These are phyloP conservation scores for Pseudorectes ferrugineus DNA, from an alignment of 2,113 vertebrate genomes.

Conservation along the genomic window DNA sequence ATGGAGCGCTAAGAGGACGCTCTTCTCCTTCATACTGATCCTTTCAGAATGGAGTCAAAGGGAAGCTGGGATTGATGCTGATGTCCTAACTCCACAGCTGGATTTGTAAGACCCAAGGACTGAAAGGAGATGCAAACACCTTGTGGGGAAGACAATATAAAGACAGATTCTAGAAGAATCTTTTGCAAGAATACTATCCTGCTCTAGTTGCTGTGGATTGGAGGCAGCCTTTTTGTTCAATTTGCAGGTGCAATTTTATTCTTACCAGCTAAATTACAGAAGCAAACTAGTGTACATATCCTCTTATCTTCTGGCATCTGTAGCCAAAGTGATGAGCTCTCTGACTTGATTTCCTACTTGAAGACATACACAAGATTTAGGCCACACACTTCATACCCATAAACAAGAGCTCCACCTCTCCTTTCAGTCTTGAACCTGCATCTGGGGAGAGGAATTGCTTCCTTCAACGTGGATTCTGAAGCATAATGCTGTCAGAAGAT, in stretches of 20 bases:
- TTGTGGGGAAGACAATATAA: not conserved
- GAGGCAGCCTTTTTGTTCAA: not conserved
- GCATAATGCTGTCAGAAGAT: not conserved
- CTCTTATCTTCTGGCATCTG: not conserved
- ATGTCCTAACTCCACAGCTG: not conserved
- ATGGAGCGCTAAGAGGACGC: not conserved
- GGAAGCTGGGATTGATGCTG: not conserved
- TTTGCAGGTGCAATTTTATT: not conserved
- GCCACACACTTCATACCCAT: not conserved
- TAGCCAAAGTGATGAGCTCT: not conserved
- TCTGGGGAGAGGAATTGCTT: not conserved
- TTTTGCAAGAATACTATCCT: not conserved
- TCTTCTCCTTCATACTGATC: not conserved
- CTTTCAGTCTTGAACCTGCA: not conserved
- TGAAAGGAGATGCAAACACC: not conserved
- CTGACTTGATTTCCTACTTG: not conserved
- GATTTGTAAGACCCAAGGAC: not conserved
- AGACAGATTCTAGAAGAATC: not conserved
- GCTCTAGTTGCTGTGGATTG: not conserved
- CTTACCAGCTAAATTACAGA: not conserved
- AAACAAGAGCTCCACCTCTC: not conserved
- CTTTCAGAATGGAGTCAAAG: not conserved
- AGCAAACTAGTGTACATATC: not conserved
- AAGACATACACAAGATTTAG: not conserved
- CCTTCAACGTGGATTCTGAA: not conserved